Evolutionary conservation across 2,113 vertebrate genomes (phyloP).

Genomic region (Rana temporaria): DNA sequence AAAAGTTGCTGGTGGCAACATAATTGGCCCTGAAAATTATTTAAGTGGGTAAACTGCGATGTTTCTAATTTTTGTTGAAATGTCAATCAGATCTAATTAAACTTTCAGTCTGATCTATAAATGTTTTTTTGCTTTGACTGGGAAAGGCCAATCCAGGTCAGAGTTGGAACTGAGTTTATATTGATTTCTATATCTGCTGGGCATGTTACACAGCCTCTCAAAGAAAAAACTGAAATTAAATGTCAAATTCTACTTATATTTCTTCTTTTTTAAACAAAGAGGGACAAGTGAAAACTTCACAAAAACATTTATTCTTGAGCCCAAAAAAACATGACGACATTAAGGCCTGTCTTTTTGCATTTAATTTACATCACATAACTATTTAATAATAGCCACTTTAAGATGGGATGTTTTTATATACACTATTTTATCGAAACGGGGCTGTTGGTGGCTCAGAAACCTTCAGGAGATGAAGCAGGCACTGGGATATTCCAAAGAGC

Average conservation of each 20-base stretch:
- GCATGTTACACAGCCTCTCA: neutral
- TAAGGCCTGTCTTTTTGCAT: too few relatives aligned
- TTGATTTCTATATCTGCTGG: neutral
- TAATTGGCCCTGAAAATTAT: slow-evolving; percentile 1
- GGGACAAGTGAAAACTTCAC: too few relatives aligned
- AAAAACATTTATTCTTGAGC: too few relatives aligned
- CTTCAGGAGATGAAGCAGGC: too few relatives aligned
- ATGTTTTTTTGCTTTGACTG: neutral
- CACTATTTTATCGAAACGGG: too few relatives aligned
- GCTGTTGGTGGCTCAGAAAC: too few relatives aligned
- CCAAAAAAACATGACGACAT: too few relatives aligned
- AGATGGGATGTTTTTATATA: too few relatives aligned
- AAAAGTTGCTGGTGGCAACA: neutral
- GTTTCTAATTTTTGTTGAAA: slow-evolving; percentile 46
- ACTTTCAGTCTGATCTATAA: slow-evolving; percentile 21
- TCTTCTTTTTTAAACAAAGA: too few relatives aligned
- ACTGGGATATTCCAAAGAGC: too few relatives aligned
- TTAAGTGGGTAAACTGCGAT: slow-evolving; percentile 21
- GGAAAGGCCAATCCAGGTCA: slow-evolving; percentile 36
- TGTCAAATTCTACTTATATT: neutral
- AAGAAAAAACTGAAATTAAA: slow-evolving; percentile 5
- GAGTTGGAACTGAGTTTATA: slow-evolving; percentile 47
- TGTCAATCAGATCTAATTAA: slow-evolving; percentile 44
- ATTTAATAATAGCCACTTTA: too few relatives aligned
- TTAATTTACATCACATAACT: too few relatives aligned